Evolutionary conservation across 35 echinoderm and acorn worm genomes (phyloP), one percentile per base, ranked within the genome.

Genomic region (Ptychodera flava): DNA sequence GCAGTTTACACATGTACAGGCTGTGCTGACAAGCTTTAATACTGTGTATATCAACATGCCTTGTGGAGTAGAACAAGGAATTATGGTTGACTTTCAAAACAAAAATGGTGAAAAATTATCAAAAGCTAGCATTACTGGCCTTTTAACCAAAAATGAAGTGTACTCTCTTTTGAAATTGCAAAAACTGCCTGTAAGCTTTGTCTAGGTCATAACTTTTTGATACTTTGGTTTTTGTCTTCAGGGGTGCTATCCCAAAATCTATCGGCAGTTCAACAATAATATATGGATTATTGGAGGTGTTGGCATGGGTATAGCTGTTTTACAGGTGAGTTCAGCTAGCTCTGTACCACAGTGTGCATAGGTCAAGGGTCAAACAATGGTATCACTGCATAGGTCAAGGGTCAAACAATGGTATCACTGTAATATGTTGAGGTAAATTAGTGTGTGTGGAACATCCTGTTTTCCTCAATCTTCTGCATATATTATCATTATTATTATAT

Each of bases 251-350:
- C 30, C 89, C 80, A 87, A 89, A 22, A 75, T 97, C 15, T 97
- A 93, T 36, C 22, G 28, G 33, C 81, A 82, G 16, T 88, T 97
- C 35, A 38, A 89, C n/a, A 89, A 93, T 15, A 88, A 97, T 38
- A 88, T 97, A 77, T 97, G 95, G 95, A 89, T 97, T 16, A 91
- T 97, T n/a, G 95, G 92, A 28, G 95, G 95, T 38, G 89, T 97
- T 80, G 87, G 92, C 32, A 93, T 97, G 36, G 95, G 95, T 16
- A 85, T 90, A 78, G 95, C 92, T 10, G 90, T 97, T 37, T 90
- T 97, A 86, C 95, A 97, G 92, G 95, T 97, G 35, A 91, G 86
- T 1, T 0, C 29, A 35, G 36, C 32, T 30, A 28, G 28, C 1
- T 29, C 35, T 80, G 33, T 87, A 33, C 31, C 16, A 22, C 16